Evolutionary conservation across 2,888 invertebrate genomes (phyloP).

Genomic region (Willowsia nigromaculata): DNA sequence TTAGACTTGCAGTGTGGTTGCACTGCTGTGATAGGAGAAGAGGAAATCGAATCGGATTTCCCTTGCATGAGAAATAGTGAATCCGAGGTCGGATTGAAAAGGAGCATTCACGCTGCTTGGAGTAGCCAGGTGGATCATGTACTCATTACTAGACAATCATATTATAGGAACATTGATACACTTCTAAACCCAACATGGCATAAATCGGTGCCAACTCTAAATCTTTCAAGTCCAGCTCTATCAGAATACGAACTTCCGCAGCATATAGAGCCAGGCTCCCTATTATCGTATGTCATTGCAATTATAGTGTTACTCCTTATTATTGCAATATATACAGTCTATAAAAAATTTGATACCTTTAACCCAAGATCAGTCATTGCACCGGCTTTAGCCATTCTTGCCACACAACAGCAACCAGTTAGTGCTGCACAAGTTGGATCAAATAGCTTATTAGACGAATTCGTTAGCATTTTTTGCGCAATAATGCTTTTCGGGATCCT

Average conservation of each 20-base stretch:
- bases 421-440: too few species aligned
- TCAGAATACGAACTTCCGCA: background rate
- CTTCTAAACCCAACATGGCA: background rate
- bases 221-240: background rate
- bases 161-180: background rate
- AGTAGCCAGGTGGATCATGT: background rate
- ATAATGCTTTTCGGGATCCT: too few species aligned
- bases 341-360: too few species aligned
- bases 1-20: background rate
- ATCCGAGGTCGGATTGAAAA: background rate
- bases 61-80: background rate
- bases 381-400: too few species aligned
- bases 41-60: background rate
- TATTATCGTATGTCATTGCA: background rate
- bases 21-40: background rate
- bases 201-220: background rate
- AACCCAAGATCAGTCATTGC: too few species aligned
- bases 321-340: background rate
- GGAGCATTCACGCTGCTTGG: background rate
- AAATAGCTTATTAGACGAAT: too few species aligned
- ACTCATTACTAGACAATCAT: background rate
- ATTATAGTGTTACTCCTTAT: background rate
- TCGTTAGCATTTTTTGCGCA: too few species aligned
- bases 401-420: too few species aligned
- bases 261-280: background rate